These are phyloP conservation scores for Ennomos erosarius DNA, from an alignment of 2,888 invertebrate genomes.

Conservation along the genomic window DNA sequence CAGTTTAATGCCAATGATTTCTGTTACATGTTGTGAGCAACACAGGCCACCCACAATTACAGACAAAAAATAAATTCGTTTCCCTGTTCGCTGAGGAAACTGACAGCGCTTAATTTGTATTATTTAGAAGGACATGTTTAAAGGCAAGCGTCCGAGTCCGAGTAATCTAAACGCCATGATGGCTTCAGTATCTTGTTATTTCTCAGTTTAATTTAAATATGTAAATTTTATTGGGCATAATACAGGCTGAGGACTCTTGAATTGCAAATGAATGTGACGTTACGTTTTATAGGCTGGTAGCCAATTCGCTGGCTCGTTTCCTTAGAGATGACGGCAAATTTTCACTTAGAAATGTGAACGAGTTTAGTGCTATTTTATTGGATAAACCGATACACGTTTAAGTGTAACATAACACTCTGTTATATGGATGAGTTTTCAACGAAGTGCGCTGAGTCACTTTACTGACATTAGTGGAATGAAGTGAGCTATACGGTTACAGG, in stretches of 20 bases:
- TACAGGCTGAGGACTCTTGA: conserved; percentile 82
- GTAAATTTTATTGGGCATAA: conserved; percentile 85
- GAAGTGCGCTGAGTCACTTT: conserved; percentile 38
- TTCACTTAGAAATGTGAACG: conserved; percentile 72
- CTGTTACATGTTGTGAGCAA: too few relatives aligned
- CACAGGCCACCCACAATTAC: too few relatives aligned
- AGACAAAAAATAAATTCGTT: background rate
- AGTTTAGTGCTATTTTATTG: conserved; percentile 67
- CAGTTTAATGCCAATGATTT: too few relatives aligned
- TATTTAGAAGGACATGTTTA: conserved; percentile 19
- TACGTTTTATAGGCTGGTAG: conserved; percentile 83
- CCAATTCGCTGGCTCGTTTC: conserved; percentile 81
- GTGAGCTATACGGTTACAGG: conserved; percentile 26
- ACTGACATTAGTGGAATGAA: conserved; percentile 34
- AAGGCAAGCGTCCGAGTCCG: conserved; percentile 44
- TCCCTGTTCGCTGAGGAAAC: background rate
- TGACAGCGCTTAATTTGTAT: conserved; percentile 2
- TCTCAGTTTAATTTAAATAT: conserved; percentile 85
- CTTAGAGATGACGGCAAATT: conserved; percentile 75
- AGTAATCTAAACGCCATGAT: conserved; percentile 69
- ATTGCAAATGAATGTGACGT: conserved; percentile 85
- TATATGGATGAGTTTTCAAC: conserved; percentile 46
- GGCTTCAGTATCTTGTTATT: conserved; percentile 82
- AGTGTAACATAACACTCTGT: conserved; percentile 41
- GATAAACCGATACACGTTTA: conserved; percentile 42